Percentiles rank a stretch among this genome's conserved stretches.
These are phyloP conservation scores for Dufourea novaeangliae DNA, from an alignment of 1,140 invertebrate genomes.

Conservation along the genomic window DNA sequence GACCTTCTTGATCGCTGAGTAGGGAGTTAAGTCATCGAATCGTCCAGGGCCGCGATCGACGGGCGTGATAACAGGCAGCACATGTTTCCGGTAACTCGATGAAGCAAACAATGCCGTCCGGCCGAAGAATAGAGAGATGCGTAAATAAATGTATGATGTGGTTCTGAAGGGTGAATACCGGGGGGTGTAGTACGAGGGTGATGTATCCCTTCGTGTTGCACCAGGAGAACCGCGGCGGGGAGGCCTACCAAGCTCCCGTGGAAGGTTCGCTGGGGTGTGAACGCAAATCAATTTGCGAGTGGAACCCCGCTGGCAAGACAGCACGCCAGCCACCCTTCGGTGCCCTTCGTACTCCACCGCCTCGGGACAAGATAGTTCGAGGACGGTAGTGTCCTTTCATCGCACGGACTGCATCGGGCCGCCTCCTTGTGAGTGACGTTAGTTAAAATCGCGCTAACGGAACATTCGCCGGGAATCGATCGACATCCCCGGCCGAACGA, in stretches of 20 bases:
- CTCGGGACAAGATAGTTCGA: conserved; percentile 77
- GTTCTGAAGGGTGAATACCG: conserved; percentile 78
- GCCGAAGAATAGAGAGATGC: conserved; percentile 74
- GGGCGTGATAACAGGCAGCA: conserved; percentile 74
- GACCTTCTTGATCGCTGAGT: too few relatives aligned
- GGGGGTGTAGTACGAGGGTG: conserved; percentile 46
- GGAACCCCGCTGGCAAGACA: conserved; percentile 69
- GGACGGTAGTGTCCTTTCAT: conserved; percentile 36
- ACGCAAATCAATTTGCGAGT: conserved; percentile 82
- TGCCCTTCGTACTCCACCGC: conserved; percentile 67
- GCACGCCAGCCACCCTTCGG: conserved; percentile 67
- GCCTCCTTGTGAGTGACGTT: conserved; percentile 72
- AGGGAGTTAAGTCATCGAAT: conserved; percentile 25
- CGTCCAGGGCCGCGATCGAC: conserved; percentile 45
- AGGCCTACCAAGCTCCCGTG: conserved; percentile 42
- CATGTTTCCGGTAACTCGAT: conserved; percentile 79
- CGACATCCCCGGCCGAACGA: conserved; percentile 2
- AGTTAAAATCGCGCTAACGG: conserved; percentile 74
- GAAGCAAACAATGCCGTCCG: conserved; percentile 76
- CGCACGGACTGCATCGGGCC: conserved; percentile 19
- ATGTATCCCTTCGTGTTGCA: conserved; percentile 33
- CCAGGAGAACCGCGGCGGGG: conserved; percentile 49
- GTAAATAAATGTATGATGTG: conserved; percentile 81
- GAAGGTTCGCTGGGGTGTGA: conserved; percentile 78
- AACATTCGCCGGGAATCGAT: conserved; percentile 30